Conservation (phyloP, 2,113 vertebrate genomes). For the Trogon surrucura region DNA sequence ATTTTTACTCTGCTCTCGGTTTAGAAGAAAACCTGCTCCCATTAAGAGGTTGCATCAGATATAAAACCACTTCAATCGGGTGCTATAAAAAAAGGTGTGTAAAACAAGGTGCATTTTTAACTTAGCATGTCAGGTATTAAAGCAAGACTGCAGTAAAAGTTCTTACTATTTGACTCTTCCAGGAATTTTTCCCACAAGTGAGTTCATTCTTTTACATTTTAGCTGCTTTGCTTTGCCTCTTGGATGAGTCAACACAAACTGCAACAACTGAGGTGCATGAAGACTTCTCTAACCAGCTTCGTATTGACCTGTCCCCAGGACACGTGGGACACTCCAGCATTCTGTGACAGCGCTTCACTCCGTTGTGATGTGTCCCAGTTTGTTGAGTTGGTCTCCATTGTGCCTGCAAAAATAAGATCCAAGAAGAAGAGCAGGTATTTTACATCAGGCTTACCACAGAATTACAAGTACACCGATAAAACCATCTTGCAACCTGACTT, state of each 20-base stretch:
- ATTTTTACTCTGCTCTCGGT: neutral
- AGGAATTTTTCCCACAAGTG: neutral
- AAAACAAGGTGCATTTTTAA: neutral
- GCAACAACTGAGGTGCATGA: neutral
- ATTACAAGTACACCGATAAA: neutral
- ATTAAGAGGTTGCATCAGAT: neutral
- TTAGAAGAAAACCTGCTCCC: neutral
- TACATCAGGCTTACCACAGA: neutral
- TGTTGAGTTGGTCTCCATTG: neutral
- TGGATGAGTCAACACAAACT: neutral
- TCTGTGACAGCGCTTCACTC: neutral
- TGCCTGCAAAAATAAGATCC: neutral
- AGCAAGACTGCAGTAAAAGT: neutral
- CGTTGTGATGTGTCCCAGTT: neutral
- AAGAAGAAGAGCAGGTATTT: neutral
- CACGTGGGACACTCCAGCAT: neutral
- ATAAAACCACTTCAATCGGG: neutral
- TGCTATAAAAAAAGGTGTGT: neutral
- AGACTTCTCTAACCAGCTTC: neutral
- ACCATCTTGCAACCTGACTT: neutral
- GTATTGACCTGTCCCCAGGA: neutral
- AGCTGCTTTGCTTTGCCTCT: neutral
- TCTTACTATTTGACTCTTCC: neutral
- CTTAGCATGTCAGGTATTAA: neutral
- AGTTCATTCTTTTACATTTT: neutral